Conservation (phyloP, 1,140 invertebrate genomes). For the Bombus huntii region DNA sequence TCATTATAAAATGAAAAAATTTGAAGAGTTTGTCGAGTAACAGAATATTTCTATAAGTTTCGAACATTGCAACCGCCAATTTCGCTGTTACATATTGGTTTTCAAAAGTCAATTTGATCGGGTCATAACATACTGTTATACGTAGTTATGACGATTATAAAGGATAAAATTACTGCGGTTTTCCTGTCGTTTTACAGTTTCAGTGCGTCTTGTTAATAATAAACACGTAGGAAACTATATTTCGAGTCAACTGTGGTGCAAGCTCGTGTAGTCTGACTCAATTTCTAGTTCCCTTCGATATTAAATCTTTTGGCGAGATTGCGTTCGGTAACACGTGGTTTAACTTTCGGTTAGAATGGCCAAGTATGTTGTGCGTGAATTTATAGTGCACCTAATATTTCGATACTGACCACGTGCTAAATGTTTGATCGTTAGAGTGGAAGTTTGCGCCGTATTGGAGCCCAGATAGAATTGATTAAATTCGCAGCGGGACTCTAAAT, state of each 20-base stretch:
- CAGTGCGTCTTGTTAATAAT: no score
- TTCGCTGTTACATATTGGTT: not conserved
- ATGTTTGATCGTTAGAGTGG: conserved; percentile 28
- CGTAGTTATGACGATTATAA: not conserved
- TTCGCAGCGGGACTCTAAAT: not conserved
- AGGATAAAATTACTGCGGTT: not conserved
- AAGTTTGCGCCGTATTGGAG: conserved; percentile 6
- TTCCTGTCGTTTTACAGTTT: not conserved
- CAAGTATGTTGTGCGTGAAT: conserved; percentile 28
- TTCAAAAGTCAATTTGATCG: not conserved
- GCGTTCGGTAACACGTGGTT: not conserved
- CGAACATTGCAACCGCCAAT: not conserved
- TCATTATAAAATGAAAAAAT: no score
- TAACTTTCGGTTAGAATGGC: not conserved
- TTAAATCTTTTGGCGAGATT: conserved; percentile 18
- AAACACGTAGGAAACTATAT: no score
- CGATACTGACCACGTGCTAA: conserved; percentile 31
- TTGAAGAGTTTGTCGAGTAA: no score
- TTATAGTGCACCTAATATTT: conserved; percentile 32
- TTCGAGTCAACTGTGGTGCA: no score
- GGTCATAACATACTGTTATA: no score
- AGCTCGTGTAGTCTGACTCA: not conserved
- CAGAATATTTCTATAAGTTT: not conserved
- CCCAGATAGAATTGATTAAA: conserved; percentile 32
- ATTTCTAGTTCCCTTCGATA: not conserved